phyloP scores from a whole-genome alignment of 2,888 invertebrate genomes.

The Cephalotes varians region DNA sequence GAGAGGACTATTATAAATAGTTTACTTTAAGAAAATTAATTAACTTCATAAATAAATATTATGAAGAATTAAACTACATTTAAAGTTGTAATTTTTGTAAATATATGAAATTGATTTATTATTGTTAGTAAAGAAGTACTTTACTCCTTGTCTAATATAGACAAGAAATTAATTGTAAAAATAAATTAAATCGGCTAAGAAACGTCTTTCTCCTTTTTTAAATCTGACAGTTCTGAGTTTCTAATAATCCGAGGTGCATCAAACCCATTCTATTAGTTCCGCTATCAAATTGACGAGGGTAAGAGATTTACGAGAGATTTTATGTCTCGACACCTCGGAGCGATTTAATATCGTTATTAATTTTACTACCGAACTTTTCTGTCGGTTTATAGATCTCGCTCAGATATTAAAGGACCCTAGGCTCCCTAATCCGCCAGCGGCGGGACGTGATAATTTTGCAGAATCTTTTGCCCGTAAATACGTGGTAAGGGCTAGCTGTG shows the following conservation, averaged over 20 bases:
- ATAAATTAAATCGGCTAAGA: neutral
- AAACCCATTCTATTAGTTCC: conserved; percentile 11
- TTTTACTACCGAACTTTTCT: conserved; percentile 36
- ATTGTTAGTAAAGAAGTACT: neutral
- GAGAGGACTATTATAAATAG: neutral
- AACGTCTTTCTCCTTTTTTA: neutral
- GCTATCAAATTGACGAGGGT: conserved; percentile 17
- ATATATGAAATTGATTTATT: neutral
- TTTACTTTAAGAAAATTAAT: neutral
- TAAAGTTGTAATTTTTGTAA: neutral
- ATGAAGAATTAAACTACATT: neutral
- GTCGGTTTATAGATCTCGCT: conserved; percentile 17
- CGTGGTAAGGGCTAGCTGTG: neutral
- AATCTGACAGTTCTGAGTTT: neutral
- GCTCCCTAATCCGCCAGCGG: neutral
- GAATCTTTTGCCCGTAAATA: neutral
- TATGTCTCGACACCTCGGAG: conserved; percentile 20
- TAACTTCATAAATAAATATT: neutral
- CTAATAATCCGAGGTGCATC: neutral
- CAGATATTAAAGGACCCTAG: neutral
- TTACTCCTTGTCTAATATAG: neutral
- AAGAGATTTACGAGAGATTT: conserved; percentile 9
- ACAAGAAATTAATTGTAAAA: neutral
- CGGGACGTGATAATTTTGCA: conserved; percentile 21
- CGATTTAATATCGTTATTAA: conserved; percentile 43